These are phyloP conservation scores for Panthera leo DNA, from an alignment of 2,113 vertebrate species.

Conservation along the genomic window DNA sequence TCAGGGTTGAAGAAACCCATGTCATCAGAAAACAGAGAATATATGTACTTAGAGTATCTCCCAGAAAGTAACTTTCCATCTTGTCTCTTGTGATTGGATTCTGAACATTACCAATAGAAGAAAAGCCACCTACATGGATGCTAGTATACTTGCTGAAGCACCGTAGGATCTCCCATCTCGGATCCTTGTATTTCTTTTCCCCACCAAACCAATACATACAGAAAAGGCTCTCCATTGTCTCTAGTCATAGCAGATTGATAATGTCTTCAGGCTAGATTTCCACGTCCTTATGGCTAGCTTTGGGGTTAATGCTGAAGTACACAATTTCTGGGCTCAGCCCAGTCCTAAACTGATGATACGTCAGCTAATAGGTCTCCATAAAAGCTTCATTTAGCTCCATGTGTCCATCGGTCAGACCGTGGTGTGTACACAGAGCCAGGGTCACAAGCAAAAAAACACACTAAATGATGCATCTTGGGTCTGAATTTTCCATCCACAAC, in stretches of 20 bases:
- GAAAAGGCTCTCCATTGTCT: slow-evolving; percentile 92
- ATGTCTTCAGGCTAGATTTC: slow-evolving; percentile 89
- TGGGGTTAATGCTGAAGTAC: slow-evolving; percentile 87
- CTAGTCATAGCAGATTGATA: slow-evolving; percentile 91
- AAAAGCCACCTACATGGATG: slow-evolving; percentile 88
- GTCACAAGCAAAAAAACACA: slow-evolving; percentile 91
- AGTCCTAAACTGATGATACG: slow-evolving; percentile 91
- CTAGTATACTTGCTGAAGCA: slow-evolving; percentile 91
- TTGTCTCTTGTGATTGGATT: slow-evolving; percentile 90
- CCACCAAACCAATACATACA: slow-evolving; percentile 90
- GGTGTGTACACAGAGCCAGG: slow-evolving; percentile 86
- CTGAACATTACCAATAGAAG: slow-evolving; percentile 91
- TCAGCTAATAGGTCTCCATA: slow-evolving; percentile 91
- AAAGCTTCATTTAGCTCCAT: slow-evolving; percentile 90
- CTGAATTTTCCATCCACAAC: slow-evolving; percentile 89
- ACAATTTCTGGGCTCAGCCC: slow-evolving; percentile 91
- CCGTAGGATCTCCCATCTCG: slow-evolving; percentile 80
- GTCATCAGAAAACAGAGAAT: slow-evolving; percentile 91
- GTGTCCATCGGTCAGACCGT: slow-evolving; percentile 86
- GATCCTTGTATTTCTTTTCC: slow-evolving; percentile 87
- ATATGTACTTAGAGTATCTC: slow-evolving; percentile 91
- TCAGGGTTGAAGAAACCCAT: slow-evolving; percentile 89
- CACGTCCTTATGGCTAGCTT: slow-evolving; percentile 82
- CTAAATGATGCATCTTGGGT: slow-evolving; percentile 91
- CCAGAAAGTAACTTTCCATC: slow-evolving; percentile 94